These are phyloP conservation scores for Emydoidea blandingii DNA, from an alignment of 2,797 vertebrate species.

Conservation along the genomic window DNA sequence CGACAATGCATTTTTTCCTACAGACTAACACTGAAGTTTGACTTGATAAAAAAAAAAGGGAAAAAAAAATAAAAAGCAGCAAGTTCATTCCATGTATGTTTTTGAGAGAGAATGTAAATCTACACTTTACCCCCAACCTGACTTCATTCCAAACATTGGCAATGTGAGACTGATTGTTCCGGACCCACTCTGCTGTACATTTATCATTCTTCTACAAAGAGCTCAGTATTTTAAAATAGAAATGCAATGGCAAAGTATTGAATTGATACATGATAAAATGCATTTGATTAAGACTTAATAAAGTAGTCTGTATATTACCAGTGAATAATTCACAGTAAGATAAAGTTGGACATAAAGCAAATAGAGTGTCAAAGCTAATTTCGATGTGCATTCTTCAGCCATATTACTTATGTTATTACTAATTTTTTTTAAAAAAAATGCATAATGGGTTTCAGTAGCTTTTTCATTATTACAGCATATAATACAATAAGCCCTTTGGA, in stretches of 20 bases:
- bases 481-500: slow-evolving; percentile 53
- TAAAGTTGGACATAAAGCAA: slow-evolving; percentile 93
- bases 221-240: slow-evolving; percentile 75
- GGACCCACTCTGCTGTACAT: slow-evolving; percentile 28
- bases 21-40: background rate
- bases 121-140: slow-evolving; percentile 11
- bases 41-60: background rate
- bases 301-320: slow-evolving; percentile 87
- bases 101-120: slow-evolving; percentile 18
- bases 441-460: slow-evolving; percentile 67
- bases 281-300: slow-evolving; percentile 89
- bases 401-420: slow-evolving; percentile 86
- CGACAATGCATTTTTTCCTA: background rate
- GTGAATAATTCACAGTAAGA: slow-evolving; percentile 93
- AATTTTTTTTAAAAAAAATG: slow-evolving; percentile 74
- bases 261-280: slow-evolving; percentile 82
- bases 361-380: slow-evolving; percentile 95
- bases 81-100: background rate
- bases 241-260: slow-evolving; percentile 77
- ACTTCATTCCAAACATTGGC: slow-evolving; percentile 40
- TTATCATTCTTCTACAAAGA: slow-evolving; percentile 74
- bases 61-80: too few species aligned
- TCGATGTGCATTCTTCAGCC: slow-evolving; percentile 90
- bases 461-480: slow-evolving; percentile 70
- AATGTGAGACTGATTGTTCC: slow-evolving; percentile 61